Evolutionary conservation across 23 tunicate species (phyloP).

Genomic region (Ciona savignyi): DNA sequence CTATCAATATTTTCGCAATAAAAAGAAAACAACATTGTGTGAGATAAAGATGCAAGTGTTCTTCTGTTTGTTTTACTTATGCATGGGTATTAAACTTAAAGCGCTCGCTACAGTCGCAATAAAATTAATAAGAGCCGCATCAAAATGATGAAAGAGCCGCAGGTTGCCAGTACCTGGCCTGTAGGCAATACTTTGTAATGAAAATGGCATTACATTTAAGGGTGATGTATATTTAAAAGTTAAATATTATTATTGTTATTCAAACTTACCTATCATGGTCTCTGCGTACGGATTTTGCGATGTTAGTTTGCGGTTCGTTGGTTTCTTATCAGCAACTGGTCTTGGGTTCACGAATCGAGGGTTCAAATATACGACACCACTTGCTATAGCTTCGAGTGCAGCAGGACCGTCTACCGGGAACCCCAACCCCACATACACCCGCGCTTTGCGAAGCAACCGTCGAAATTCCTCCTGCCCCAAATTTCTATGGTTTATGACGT

Average conservation of each 20-base stretch:
- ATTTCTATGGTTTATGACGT: conserved; percentile 78
- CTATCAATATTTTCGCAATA: no score
- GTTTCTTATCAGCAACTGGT: conserved; percentile 26
- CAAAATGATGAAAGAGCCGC: no score
- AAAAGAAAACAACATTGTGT: no score
- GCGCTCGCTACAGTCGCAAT: no score
- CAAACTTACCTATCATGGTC: conserved; percentile 48
- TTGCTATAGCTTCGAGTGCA: conserved; percentile 87
- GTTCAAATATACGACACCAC: conserved; percentile 77
- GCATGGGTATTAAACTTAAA: no score
- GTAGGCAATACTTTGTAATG: no score
- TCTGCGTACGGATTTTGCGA: conserved; percentile 84
- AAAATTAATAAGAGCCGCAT: no score
- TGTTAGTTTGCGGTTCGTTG: conserved; percentile 34
- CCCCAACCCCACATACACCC: conserved; percentile 77
- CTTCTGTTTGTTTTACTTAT: no score
- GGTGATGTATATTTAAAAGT: no score
- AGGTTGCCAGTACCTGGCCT: no score
- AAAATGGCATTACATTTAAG: no score
- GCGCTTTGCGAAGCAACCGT: conserved; percentile 30
- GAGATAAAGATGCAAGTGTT: no score
- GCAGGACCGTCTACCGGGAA: conserved; percentile 96
- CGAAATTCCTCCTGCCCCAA: conserved; percentile 43
- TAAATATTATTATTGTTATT: not conserved
- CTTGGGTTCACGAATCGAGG: conserved; percentile 33